Conservation (phyloP, 2,797 vertebrate genomes). For the Microctenopoma lineatum region DNA sequence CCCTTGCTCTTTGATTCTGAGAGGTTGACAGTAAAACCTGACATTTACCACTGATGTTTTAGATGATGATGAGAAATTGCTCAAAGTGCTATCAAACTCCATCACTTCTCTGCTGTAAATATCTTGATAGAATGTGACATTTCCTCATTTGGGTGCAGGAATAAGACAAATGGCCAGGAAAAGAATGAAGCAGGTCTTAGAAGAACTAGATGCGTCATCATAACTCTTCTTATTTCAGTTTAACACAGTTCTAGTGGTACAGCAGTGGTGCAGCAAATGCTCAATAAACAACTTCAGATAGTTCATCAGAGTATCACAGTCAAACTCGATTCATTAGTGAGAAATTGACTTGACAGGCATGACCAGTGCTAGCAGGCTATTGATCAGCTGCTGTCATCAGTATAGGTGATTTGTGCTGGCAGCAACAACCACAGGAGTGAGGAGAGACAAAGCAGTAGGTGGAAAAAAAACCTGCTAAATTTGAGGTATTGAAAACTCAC, state of each 20-base stretch:
- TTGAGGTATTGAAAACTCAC: not conserved
- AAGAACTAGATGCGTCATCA: constrained; percentile 20
- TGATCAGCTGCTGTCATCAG: constrained; percentile 71
- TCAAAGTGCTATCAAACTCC: constrained; percentile 31
- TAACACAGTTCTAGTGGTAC: constrained; percentile 6
- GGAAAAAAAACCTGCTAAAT: not conserved
- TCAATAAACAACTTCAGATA: constrained; percentile 49
- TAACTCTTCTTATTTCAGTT: constrained; percentile 11
- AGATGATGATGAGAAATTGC: constrained; percentile 39
- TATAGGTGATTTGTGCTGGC: constrained; percentile 63
- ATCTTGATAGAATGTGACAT: constrained; percentile 38
- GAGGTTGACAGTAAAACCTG: constrained; percentile 38
- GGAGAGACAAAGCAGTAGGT: not conserved
- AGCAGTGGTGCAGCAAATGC: constrained; percentile 30
- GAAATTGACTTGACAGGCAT: constrained; percentile 67
- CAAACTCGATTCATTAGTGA: constrained; percentile 69
- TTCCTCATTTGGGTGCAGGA: constrained; percentile 16
- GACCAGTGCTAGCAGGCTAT: constrained; percentile 61
- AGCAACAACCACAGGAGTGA: constrained; percentile 19
- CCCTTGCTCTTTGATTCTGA: constrained; percentile 32
- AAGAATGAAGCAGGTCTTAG: constrained; percentile 11
- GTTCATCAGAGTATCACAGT: constrained; percentile 59
- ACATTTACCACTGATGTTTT: constrained; percentile 46
- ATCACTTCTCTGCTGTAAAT: constrained; percentile 10
- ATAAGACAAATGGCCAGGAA: constrained; percentile 6